Evolutionary conservation across 2,797 vertebrate species (phyloP).

Genomic region (Cossypha polioptera): DNA sequence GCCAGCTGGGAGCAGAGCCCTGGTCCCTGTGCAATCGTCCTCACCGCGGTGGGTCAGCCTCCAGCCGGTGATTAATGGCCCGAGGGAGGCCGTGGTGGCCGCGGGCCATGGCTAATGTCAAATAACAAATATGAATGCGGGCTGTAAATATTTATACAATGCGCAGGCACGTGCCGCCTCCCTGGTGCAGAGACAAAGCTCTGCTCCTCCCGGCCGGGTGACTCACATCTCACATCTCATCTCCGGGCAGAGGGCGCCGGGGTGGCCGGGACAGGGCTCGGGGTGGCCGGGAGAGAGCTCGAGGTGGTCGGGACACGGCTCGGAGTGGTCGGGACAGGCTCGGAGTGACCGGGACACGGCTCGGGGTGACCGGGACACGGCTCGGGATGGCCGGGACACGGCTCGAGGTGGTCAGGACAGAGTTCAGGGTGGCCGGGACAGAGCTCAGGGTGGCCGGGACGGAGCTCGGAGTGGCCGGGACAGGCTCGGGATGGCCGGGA

Average conservation of each 20-base stretch:
- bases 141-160: constrained; percentile 68
- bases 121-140: constrained; percentile 63
- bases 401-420: too few relatives aligned
- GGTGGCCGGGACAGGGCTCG: too few relatives aligned
- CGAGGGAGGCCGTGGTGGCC: constrained; percentile 49
- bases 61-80: constrained; percentile 41
- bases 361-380: not conserved
- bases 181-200: constrained; percentile 22
- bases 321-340: not conserved
- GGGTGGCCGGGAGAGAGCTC: too few relatives aligned
- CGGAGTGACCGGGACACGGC: not conserved
- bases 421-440: too few relatives aligned
- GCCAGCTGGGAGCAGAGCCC: not conserved
- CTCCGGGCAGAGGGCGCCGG: too few relatives aligned
- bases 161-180: constrained; percentile 50
- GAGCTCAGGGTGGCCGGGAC: too few relatives aligned
- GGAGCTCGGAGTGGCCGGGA: too few relatives aligned
- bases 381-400: not conserved
- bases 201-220: not conserved
- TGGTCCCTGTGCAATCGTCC: not conserved
- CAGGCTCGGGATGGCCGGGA: not conserved
- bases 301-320: not conserved
- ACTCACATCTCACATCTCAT: not conserved
- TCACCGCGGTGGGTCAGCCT: constrained; percentile 27
- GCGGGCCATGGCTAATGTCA: constrained; percentile 63